Base-by-base conservation (phyloP, 2,113 vertebrate species). In the Myxocyprinus asiaticus region DNA sequence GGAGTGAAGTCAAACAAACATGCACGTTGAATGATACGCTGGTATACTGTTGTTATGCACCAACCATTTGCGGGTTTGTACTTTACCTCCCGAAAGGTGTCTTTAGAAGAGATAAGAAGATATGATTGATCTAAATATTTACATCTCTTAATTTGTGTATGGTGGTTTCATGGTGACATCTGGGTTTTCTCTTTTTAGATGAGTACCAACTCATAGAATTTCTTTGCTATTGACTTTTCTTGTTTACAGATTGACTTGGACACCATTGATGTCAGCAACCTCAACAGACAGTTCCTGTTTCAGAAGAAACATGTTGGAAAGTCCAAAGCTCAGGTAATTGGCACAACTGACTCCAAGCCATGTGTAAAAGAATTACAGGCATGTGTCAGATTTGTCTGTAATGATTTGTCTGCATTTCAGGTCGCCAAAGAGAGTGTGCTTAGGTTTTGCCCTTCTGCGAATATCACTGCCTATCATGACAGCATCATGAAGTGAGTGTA, bases 301-400 rank as follows among this genome's bases (percentile, higher is more conserved):
- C 98, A 99, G 88, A 99, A 99, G 94, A 99, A 98, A 76, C 98
- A 99, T 90, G 98, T 99, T 76, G 98, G 98, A 78, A 96, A 97
- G 87, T 99, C 98, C 77, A 99, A 99, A 91, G 94, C 98, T 6
- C 95, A 99, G 95, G 98, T 98, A 85, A 90, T 10, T 15, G 17
- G 0, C 6, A 22, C 15, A 45, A 7, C 58, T 56, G 43, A 15
- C 45, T 6, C 48, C 33, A 10, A 15, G 5, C 62, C 44, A 44
- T 33, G 22, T 33, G 22, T 6, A 3, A 10, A 12, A 43, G 58
- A 44, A 58, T 71, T 8, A 73, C 3, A 47, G 17, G 33, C 50
- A 4, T 33, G 15, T 12, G 17, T 12, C 44, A 63, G 72, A 33
- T 33, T 33, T 33, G 22, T 42, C 11, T 2, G 9, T 48, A 8